phyloP scores from a whole-genome alignment of 2,888 invertebrate species.

The Drosophila birchii region DNA sequence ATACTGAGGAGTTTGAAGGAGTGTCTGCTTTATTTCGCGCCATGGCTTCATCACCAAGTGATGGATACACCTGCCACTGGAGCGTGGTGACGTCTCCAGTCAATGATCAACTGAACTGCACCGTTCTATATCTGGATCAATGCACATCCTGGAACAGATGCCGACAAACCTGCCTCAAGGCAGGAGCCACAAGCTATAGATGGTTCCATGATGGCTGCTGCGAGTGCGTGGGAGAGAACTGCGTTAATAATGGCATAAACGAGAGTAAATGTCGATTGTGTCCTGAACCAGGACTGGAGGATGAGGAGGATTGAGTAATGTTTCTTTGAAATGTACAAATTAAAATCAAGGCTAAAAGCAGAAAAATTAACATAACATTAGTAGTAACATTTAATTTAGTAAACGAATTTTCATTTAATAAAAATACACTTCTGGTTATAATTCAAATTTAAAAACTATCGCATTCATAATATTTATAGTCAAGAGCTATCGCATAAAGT shows the following conservation, averaged over 20 bases:
- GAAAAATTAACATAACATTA: background rate
- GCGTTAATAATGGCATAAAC: conserved; percentile 94
- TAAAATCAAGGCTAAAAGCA: background rate
- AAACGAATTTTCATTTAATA: conserved; percentile 4
- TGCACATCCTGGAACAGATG: conserved; percentile 96
- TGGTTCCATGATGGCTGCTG: conserved; percentile 98
- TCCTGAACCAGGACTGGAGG: conserved; percentile 88
- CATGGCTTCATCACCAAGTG: conserved; percentile 90
- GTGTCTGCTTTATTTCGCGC: conserved; percentile 93
- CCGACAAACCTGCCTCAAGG: conserved; percentile 89
- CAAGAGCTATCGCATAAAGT: background rate
- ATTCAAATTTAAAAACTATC: background rate
- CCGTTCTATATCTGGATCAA: conserved; percentile 94
- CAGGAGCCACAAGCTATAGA: conserved; percentile 83
- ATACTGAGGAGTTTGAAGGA: conserved; percentile 93
- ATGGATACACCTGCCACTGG: conserved; percentile 90
- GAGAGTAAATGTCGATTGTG: conserved; percentile 91
- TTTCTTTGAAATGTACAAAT: background rate
- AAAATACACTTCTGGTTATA: background rate
- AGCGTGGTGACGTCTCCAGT: conserved; percentile 91
- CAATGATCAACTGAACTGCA: conserved; percentile 91
- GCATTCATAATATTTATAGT: background rate
- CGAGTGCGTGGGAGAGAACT: conserved; percentile 94
- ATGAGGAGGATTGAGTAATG: conserved; percentile 71
- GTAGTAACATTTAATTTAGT: background rate